Evolutionary conservation across 2,113 vertebrate species (phyloP).

Genomic region (Neolamprologus tretocephalus): DNA sequence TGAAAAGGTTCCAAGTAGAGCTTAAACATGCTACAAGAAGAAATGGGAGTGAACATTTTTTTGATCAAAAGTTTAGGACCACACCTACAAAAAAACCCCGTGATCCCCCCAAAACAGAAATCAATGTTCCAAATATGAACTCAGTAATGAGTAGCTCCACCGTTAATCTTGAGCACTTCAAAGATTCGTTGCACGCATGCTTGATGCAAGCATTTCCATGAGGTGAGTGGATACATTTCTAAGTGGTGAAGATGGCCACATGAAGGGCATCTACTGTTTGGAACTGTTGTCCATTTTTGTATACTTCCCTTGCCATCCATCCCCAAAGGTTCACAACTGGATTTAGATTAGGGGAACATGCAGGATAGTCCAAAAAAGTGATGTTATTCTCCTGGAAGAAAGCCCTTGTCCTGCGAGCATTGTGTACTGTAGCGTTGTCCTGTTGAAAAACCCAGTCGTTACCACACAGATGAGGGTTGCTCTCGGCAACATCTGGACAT

Average conservation of each 20-base stretch:
- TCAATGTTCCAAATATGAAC: background rate
- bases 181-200: background rate
- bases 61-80: background rate
- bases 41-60: background rate
- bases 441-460: background rate
- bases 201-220: background rate
- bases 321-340: background rate
- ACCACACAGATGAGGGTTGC: background rate
- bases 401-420: background rate
- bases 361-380: background rate
- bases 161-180: background rate
- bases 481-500: background rate
- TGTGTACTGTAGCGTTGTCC: background rate
- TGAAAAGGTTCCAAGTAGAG: background rate
- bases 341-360: background rate
- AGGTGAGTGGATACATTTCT: background rate
- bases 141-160: background rate
- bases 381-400: background rate
- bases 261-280: background rate
- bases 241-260: background rate
- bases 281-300: background rate
- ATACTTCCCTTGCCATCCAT: background rate
- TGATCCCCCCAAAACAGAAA: background rate
- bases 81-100: accelerated
- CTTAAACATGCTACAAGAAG: background rate